Base-by-base conservation (phyloP, 2,113 vertebrate genomes). In the Labeo catla region DNA sequence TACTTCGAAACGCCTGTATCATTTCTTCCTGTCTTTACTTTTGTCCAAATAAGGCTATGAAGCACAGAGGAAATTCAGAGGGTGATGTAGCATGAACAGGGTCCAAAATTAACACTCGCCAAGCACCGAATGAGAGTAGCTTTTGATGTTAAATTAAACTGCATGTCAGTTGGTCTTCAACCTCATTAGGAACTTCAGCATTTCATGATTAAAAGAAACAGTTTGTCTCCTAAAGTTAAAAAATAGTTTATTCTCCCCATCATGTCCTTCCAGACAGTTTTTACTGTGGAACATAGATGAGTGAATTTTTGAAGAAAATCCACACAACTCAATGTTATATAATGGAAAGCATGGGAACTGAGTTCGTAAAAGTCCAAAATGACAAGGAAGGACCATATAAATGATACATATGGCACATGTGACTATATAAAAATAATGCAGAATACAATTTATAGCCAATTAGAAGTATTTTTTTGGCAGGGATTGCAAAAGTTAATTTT, bases 1-100 rank as follows among this genome's bases (percentile, higher is more conserved):
- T 49, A 76, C 81, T 82, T 70, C 70, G 36, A 81, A 63, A 85
- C 7, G 63, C 83, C 43, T 74, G 21, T 43, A 82, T 72, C 63
- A 72, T 45, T 73, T 4, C 76, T 82, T 79, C 34, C 65, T 39
- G 49, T 70, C 3, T 54, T 79, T 79, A 4, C 39, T 78, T 39
- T 13, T 61, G 16, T 19, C 83, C 72, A 76, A 76, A 85, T 79
- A 68, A 21, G 61, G 47, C 45, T 76, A 45, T 23, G 85, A 68
- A 89, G 45, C 74, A 28, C 77, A 81, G 76, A 54, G 23, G 78
- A 57, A 63, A 54, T 13, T 47, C 54, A 76, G 61, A 76, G 13
- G 57, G 28, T 15, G 54, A 45, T 23, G 36, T 39, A 52, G 9
- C 50, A 59, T 59, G 34, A 5, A n/a, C 16, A 57, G 49, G 23